Evolutionary conservation across 2,797 vertebrate genomes (phyloP), one percentile per base, ranked within the genome.

Genomic region (Crocodylus rhombifer): DNA sequence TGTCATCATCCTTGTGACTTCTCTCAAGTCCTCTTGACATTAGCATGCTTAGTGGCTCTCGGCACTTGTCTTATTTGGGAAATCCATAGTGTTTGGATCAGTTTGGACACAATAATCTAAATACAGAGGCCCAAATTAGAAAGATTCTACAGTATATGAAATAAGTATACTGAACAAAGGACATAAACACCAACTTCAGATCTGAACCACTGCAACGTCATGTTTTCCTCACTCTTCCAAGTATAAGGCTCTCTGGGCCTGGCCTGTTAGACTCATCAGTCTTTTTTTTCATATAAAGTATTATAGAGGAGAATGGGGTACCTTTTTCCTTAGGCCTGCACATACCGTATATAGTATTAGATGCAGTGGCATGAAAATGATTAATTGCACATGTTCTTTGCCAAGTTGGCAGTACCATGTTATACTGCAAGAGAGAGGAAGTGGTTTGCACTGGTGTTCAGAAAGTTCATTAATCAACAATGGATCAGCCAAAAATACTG

Each of bases 281-380:
- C 36, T 56, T 86, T 60, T 86, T 77, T 87, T 61, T 90, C 85
- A 69, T 71, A 81, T 82, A 60, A 87, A 77, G 36, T 57, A 95
- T 75, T 61, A 71, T 21, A 15, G 1, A 6, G 84, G 71, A 92
- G 73, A 95, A 93, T 79, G 88, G 76, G 18, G 63, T 76, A 36
- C 69, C 73, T 36, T 28, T 75, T 62, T 69, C 73, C 51, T 80
- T 95, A 80, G 89, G 69, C 58, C 55, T 86, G 74, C 87, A 42
- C 89, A 79, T 86, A 81, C 23, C 92, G 36, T 30, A 42, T 62
- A 23, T 69, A 80, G 73, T 80, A 84, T 84, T 91, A 84, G 85
- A 88, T 88, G 89, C 82, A 62, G 28, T 84, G 64, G 58, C 77
- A 93, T 89, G 86, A 82, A 55, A 51, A 42, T 78, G 78, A 87